Conservation (phyloP, 2,888 invertebrate species). For the Drosophila bunnanda region DNA sequence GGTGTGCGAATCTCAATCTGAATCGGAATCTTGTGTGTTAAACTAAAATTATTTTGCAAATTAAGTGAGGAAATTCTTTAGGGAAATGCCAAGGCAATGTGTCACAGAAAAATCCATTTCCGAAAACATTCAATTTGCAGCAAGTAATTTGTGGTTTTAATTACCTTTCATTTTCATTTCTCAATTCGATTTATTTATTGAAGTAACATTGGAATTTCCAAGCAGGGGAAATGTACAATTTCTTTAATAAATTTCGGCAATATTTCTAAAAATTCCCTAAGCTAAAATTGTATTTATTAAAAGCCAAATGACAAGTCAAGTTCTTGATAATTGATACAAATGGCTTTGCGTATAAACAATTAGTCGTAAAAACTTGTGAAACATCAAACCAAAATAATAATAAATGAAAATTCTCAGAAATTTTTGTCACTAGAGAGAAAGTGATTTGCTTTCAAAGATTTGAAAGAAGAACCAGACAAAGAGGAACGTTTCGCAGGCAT, state of each 20-base stretch:
- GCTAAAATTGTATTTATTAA: neutral
- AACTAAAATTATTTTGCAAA: neutral
- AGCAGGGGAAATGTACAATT: neutral
- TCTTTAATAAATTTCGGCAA: neutral
- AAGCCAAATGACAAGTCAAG: conserved; percentile 3
- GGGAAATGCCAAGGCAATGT: neutral
- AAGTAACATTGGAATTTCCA: neutral
- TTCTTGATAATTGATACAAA: conserved; percentile 11
- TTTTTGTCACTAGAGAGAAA: conserved; percentile 1
- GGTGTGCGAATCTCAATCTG: conserved; percentile 3
- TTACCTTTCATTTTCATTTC: neutral
- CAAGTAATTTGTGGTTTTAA: conserved; percentile 7
- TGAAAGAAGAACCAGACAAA: too few species aligned
- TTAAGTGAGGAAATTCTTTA: neutral
- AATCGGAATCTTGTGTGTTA: neutral
- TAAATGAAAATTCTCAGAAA: conserved; percentile 5
- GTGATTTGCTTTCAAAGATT: neutral
- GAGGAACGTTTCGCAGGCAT: neutral
- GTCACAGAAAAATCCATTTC: neutral
- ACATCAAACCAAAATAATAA: conserved; percentile 2
- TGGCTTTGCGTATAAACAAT: conserved; percentile 8
- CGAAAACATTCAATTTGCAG: neutral
- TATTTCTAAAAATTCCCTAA: neutral
- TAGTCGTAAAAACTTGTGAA: conserved; percentile 7
- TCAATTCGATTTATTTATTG: neutral